Evolutionary conservation across 2,797 vertebrate genomes (phyloP), one percentile per base, ranked within the genome.

Genomic region (Brotula barbata): DNA sequence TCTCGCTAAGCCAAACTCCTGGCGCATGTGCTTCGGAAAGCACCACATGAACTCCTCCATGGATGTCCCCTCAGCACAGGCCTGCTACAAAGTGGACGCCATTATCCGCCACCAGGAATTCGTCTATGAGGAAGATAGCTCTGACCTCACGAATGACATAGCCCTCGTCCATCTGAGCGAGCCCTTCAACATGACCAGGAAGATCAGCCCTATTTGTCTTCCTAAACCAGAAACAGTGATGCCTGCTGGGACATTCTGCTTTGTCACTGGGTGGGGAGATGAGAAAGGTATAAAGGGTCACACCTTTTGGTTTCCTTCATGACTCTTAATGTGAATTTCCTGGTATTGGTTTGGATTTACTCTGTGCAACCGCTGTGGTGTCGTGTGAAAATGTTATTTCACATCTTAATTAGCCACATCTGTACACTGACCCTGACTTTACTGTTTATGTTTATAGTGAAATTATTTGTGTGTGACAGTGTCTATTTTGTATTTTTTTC

Each of bases 11-110:
- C 58, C 77, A 16, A 45, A 59, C 0, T 70, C 8, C 36, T 89
- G 88, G 89, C 84, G 83, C 51, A 88, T 90, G 81, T 92, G 91
- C 77, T 52, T 91, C 63, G 88, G 88, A 9, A 92, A 91, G 36
- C 89, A 91, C 76, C 85, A 90, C 81, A 89, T 90, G 78, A 90
- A 89, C 72, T 82, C 87, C 20, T 86, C 87, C 52, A 57, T 55
- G 70, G 85, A 91, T 1, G 58, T 87, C 20, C 77, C 86, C 56
- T 77, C 89, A 2, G 71, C 81, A 3, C 79, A 87, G 58, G 45
- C 59, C 41, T 93, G 91, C 61, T 77, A 84, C 40, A 61, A 66
- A 33, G 85, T 89, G 42, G 86, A 89, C 11, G 19, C 58, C 1
- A 78, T 92, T 64, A 85, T 92, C 57, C 74, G 72, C 20, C 91